Conservation (phyloP, 2,113 vertebrate species). For the Microcebus murinus region DNA sequence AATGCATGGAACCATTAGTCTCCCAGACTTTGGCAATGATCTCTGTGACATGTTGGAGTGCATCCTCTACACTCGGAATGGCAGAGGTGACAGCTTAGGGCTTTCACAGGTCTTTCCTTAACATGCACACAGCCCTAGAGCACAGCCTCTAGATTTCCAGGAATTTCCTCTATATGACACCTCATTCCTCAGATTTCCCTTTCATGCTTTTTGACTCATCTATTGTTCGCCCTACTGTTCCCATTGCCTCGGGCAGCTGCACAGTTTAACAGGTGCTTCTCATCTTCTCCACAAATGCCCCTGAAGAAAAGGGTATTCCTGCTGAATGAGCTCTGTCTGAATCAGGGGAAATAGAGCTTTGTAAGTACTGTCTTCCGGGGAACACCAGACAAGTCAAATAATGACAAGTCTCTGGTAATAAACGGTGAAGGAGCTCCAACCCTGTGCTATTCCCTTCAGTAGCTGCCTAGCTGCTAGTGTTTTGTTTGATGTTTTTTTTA, state of each 20-base stretch:
- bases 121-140: no score
- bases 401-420: not conserved
- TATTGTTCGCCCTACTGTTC: not conserved
- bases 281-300: not conserved
- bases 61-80: not conserved
- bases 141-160: not conserved
- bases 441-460: not conserved
- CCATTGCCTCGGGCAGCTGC: not conserved
- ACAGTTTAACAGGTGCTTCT: not conserved
- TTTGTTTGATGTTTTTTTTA: no score
- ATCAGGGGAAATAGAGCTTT: not conserved
- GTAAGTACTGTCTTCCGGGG: not conserved
- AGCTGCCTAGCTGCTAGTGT: not conserved
- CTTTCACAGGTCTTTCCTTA: not conserved
- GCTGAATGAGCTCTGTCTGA: not conserved
- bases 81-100: not conserved
- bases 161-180: not conserved
- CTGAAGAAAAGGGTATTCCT: not conserved
- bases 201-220: not conserved
- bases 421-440: not conserved
- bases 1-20: not conserved
- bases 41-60: not conserved
- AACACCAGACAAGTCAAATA: not conserved
- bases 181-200: not conserved
- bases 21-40: not conserved